phyloP scores from a whole-genome alignment of 2,113 vertebrate genomes.

The Neofelis nebulosa region DNA sequence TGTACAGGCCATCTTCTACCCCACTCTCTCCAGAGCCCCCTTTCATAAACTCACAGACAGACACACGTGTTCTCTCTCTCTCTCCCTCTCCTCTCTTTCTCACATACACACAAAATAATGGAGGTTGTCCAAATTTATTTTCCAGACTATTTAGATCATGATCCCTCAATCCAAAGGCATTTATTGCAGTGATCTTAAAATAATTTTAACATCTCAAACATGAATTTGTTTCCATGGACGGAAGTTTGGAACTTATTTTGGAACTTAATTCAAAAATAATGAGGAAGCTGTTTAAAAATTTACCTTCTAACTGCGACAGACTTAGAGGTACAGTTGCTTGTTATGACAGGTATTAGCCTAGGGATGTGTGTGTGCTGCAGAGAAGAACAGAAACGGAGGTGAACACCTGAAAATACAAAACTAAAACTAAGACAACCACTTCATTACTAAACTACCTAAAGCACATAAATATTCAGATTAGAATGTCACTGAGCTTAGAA shows the following conservation, averaged over 20 bases:
- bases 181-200: neutral
- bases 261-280: neutral
- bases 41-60: neutral
- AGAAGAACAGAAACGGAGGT: conserved; percentile 56
- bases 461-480: neutral
- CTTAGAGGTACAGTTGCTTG: conserved; percentile 98
- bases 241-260: neutral
- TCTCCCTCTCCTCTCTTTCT: neutral
- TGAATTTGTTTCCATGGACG: neutral
- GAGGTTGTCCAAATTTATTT: neutral
- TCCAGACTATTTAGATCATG: neutral
- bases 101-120: neutral
- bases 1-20: neutral
- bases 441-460: neutral
- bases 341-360: conserved; percentile 98
- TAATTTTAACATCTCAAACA: neutral
- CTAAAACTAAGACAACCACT: neutral
- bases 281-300: conserved; percentile 66
- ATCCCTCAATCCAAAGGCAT: neutral
- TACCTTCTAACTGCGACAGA: conserved; percentile 98
- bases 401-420: conserved; percentile 8
- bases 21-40: no score
- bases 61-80: neutral
- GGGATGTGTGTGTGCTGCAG: conserved; percentile 96
- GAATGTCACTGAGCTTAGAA: neutral